These are phyloP conservation scores for Zaprionus tsacasi DNA, from an alignment of 1,140 invertebrate genomes.

Conservation along the genomic window DNA sequence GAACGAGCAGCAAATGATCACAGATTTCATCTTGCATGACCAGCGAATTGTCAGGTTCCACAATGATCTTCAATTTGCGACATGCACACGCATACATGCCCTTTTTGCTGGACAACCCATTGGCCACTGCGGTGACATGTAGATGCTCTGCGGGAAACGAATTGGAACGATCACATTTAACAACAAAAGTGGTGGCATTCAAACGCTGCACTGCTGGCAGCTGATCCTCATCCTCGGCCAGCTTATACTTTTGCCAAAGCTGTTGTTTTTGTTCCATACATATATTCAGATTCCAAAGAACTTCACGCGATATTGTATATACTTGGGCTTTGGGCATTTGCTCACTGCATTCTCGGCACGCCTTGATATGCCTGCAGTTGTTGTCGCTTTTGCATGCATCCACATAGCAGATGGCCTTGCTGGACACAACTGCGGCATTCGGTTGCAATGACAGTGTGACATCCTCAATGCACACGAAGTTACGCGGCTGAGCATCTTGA, in stretches of 20 bases:
- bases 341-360: slow-evolving; percentile 49
- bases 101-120: slow-evolving; percentile 57
- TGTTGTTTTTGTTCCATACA: slow-evolving; percentile 67
- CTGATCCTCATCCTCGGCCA: slow-evolving; percentile 54
- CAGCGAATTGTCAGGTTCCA: slow-evolving; percentile 79
- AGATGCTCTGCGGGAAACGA: slow-evolving; percentile 67
- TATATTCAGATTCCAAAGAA: slow-evolving; percentile 77
- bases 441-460: slow-evolving; percentile 56
- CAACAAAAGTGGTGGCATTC: slow-evolving; percentile 69
- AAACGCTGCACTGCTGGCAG: slow-evolving; percentile 73
- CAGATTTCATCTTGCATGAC: slow-evolving; percentile 83
- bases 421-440: slow-evolving; percentile 66
- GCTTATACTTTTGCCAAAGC: slow-evolving; percentile 71
- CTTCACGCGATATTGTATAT: slow-evolving; percentile 61
- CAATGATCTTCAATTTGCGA: slow-evolving; percentile 77
- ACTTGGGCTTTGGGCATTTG: slow-evolving; percentile 57
- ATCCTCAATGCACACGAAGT: slow-evolving; percentile 71
- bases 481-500: slow-evolving; percentile 60
- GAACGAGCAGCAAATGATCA: slow-evolving; percentile 73
- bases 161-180: slow-evolving; percentile 68
- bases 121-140: slow-evolving; percentile 72
- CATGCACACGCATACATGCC: slow-evolving; percentile 67
- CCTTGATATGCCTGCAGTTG: slow-evolving; percentile 68
- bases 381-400: slow-evolving; percentile 55
- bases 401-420: slow-evolving; percentile 72